Base-by-base conservation (phyloP, 2,888 invertebrate species). In the Harpagoxenus sublaevis region DNA sequence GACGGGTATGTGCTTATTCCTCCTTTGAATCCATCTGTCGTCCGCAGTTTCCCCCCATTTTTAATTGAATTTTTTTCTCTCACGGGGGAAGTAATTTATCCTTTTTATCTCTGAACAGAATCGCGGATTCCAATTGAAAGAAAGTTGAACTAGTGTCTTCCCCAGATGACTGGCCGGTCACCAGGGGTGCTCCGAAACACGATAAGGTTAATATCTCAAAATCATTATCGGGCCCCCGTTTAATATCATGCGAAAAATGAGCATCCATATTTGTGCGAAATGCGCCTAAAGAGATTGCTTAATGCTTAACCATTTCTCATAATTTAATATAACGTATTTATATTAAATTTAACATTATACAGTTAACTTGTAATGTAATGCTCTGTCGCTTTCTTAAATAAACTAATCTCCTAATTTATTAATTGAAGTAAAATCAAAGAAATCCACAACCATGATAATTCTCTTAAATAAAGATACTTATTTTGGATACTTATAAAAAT, bases 81-180 rank as follows among this genome's bases (percentile, higher is more conserved):
- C 84, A 83, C 91, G 57, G 87, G 84, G 88, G 87, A 90, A 91
- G 89, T 91, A 91, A 92, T 92, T 92, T 90, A 91, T 92, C 92
- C 92, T 90, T 90, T 93, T 91, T 92, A 91, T 92, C 92, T 90
- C 84, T 82, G 81, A 82, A 81, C 88, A 86, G 88, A 90, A 92
- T 92, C 92, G 87, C 88, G 89, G 92, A 92, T 92, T 91, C 79
- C 89, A 89, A 93, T 92, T 88, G 89, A 88, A 89, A 88, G 92
- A 92, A 90, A 91, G 92, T 91, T 91, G 89, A 90, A 90, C 90
- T 83, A 87, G 90, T 91, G 91, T 92, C 91, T 89, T 89, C 81
- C 63, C 86, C 92, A 91, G 91, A 91, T 88, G 91, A 78, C 87
- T 81, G 83, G 66, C 74, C 87, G 84, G 79, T 88, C 84, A 87